phyloP scores from a whole-genome alignment of 2,888 invertebrate genomes.

The Cyrtodaria siliqua region DNA sequence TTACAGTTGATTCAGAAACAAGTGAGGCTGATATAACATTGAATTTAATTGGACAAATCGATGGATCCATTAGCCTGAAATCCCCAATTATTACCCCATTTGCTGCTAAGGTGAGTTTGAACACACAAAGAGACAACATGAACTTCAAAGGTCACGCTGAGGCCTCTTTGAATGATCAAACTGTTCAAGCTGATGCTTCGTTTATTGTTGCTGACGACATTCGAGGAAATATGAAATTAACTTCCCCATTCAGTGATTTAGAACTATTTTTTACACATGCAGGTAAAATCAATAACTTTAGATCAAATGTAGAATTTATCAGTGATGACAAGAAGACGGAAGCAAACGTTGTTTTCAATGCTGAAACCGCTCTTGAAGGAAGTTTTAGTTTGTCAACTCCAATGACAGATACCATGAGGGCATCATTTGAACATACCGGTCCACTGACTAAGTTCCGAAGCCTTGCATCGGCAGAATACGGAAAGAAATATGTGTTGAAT shows the following conservation, averaged over 20 bases:
- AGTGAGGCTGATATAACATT: no score
- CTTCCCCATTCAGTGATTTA: neutral
- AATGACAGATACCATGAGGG: conserved; percentile 7
- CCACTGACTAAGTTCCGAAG: conserved; percentile 33
- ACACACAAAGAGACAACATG: no score
- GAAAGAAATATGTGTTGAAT: conserved; percentile 19
- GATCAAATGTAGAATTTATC: conserved; percentile 20
- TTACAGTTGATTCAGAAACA: no score
- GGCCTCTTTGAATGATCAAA: conserved; percentile 27
- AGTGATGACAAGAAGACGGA: conserved; percentile 36
- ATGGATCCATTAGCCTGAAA: no score
- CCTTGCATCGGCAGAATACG: conserved; percentile 3
- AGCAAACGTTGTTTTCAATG: conserved; percentile 45
- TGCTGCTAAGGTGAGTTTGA: no score
- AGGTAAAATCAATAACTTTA: conserved; percentile 23
- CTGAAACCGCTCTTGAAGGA: conserved; percentile 18
- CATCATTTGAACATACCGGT: conserved; percentile 47
- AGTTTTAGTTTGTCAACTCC: conserved; percentile 1
- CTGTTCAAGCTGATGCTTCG: conserved; percentile 51
- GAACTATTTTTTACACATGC: neutral
- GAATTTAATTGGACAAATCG: no score
- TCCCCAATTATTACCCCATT: no score
- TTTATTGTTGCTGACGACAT: conserved; percentile 13
- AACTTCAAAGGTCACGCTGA: conserved; percentile 36
- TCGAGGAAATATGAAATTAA: neutral